Evolutionary conservation across 2,888 invertebrate genomes (phyloP).

Genomic region (Macroteleia sp.): DNA sequence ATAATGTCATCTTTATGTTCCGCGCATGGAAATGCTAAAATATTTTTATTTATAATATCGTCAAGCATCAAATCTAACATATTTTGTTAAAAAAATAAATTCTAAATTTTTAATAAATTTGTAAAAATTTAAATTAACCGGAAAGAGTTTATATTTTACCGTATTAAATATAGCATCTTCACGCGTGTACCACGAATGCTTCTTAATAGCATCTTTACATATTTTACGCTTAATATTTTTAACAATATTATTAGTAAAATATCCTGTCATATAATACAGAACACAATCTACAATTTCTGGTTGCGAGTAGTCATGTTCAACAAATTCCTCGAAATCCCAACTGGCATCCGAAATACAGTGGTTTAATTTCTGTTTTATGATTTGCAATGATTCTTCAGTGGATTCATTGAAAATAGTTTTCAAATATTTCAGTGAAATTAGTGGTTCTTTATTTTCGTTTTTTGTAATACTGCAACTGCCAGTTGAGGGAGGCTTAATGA

Average conservation of each 20-base stretch:
- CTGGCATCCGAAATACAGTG: not conserved
- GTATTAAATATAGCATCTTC: not conserved
- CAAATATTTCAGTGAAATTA: not conserved
- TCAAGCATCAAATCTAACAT: not conserved
- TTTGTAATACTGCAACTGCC: not conserved
- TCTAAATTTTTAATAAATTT: constrained; percentile 18
- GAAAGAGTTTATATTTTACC: not conserved
- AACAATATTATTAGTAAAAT: not conserved
- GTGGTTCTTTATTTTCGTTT: not conserved
- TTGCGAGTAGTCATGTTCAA: constrained; percentile 21
- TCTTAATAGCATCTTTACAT: constrained; percentile 1
- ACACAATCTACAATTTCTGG: constrained; percentile 22
- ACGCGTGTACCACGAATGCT: not conserved
- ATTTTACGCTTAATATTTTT: constrained; percentile 4
- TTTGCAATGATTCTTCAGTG: not conserved
- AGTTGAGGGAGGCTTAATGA: not conserved
- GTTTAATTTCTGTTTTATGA: not conserved
- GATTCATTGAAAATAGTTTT: not conserved
- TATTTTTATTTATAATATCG: not conserved
- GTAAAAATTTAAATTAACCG: not conserved
- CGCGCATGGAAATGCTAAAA: not conserved
- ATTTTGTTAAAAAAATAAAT: not conserved
- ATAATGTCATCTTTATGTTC: constrained; percentile 1
- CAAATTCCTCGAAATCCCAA: constrained; percentile 15
- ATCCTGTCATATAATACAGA: constrained; percentile 11